Evolutionary conservation across 2,888 invertebrate genomes (phyloP).

Genomic region (Andrena trimmerana): DNA sequence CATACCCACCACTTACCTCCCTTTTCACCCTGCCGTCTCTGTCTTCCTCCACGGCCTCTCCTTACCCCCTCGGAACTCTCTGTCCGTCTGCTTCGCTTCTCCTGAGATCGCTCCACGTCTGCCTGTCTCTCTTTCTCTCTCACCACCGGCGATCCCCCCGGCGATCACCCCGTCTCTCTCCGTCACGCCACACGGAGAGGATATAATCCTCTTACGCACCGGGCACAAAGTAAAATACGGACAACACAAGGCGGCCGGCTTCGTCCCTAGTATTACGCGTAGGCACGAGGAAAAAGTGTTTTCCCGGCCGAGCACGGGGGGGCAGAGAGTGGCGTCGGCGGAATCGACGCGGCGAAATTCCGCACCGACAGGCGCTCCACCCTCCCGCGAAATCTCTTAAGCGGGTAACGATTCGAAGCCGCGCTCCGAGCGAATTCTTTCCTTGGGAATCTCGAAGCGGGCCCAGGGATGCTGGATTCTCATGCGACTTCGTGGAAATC

Average conservation of each 20-base stretch:
- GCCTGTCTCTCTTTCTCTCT: conserved; percentile 13
- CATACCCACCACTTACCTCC: conserved; percentile 81
- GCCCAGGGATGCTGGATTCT: background rate
- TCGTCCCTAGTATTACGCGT: conserved; percentile 67
- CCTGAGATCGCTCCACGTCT: conserved; percentile 35
- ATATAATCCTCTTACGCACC: conserved; percentile 84
- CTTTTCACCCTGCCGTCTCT: conserved; percentile 47
- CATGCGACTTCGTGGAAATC: background rate
- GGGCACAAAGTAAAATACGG: conserved; percentile 83
- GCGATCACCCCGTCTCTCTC: conserved; percentile 22
- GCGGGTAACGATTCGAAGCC: conserved; percentile 72
- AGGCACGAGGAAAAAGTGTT: conserved; percentile 49
- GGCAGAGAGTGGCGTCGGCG: conserved; percentile 7
- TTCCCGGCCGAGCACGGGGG: conserved; percentile 11
- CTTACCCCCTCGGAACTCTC: conserved; percentile 7
- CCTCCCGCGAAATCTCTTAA: conserved; percentile 74
- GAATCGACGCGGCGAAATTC: conserved; percentile 17
- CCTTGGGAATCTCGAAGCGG: background rate
- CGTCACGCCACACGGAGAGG: conserved; percentile 58
- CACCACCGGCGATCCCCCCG: background rate
- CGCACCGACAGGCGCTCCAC: conserved; percentile 23
- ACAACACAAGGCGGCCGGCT: conserved; percentile 66
- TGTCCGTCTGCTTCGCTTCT: conserved; percentile 5
- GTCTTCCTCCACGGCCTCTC: conserved; percentile 37
- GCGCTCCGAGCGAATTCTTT: background rate